A percentile compares a stretch with the other conserved stretches of the same genome.
Conservation (phyloP, 2,797 vertebrate genomes). For the Microctenopoma stevenorrisi region DNA sequence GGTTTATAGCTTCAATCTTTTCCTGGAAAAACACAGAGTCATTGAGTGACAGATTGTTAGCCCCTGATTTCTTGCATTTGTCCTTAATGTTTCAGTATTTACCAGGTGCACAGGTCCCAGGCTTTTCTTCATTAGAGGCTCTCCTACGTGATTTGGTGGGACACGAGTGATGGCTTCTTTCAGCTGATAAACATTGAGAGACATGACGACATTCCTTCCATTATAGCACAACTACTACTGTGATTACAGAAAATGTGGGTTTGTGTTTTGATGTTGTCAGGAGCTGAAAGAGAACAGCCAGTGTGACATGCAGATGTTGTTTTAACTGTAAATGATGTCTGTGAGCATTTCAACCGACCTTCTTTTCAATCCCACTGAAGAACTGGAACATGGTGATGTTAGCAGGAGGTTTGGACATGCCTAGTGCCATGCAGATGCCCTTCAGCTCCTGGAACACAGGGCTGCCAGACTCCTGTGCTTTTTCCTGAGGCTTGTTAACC, state of each 20-base stretch:
- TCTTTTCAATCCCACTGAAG: conserved; percentile 99
- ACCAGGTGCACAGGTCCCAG: conserved; percentile 96
- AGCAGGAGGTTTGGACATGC: conserved; percentile 98
- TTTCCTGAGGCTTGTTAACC: conserved; percentile 90
- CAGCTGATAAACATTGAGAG: conserved; percentile 78
- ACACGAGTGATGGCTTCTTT: conserved; percentile 95
- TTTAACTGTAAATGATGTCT: background rate
- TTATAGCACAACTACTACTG: background rate
- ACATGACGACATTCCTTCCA: background rate
- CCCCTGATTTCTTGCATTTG: background rate
- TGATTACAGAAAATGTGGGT: background rate
- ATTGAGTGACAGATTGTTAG: background rate
- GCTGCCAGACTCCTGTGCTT: conserved; percentile 87
- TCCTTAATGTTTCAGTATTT: conserved; percentile 49
- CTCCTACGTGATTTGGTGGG: conserved; percentile 90
- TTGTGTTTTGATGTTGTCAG: too few species aligned
- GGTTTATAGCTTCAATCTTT: conserved; percentile 97
- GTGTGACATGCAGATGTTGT: background rate
- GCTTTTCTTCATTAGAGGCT: conserved; percentile 90
- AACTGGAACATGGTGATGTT: conserved; percentile 99
- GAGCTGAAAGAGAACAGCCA: background rate
- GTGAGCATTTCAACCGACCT: conserved; percentile 78
- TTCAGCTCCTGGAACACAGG: conserved; percentile 95
- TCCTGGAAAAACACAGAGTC: conserved; percentile 80
- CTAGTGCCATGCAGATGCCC: conserved; percentile 94